phyloP scores from a whole-genome alignment of 2,113 vertebrate genomes.

The Ageneiosus marmoratus region DNA sequence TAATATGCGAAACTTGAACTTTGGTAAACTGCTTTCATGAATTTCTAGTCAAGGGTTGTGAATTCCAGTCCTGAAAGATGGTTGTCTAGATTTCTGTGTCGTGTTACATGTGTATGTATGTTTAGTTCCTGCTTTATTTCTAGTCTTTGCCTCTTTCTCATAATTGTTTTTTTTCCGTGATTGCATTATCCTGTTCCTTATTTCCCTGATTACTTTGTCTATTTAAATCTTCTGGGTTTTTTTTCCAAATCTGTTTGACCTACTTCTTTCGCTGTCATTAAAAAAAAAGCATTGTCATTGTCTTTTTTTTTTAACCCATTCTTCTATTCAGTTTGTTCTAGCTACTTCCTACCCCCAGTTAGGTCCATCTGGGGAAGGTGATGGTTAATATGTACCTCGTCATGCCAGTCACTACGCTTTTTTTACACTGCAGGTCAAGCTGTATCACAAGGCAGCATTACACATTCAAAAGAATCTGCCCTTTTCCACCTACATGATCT shows the following conservation, averaged over 20 bases:
- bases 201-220: neutral
- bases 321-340: neutral
- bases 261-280: no score
- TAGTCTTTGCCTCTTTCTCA: neutral
- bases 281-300: neutral
- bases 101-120: neutral
- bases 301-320: no score
- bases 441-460: neutral
- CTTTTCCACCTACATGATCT: neutral
- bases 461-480: neutral
- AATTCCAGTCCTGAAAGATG: neutral
- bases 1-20: neutral
- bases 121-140: neutral
- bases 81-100: neutral
- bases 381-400: neutral
- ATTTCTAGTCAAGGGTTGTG: neutral
- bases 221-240: neutral
- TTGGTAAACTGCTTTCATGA: neutral
- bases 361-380: neutral
- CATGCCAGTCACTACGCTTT: neutral
- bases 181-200: neutral
- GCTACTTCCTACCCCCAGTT: neutral
- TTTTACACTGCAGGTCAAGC: neutral
- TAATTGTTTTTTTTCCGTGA: neutral
- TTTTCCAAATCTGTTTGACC: constrained; percentile 1